A percentile compares a stretch with the other conserved stretches of the same genome.
Evolutionary conservation across 2,797 vertebrate genomes (phyloP).

Genomic region (Nannoperca obscura): DNA sequence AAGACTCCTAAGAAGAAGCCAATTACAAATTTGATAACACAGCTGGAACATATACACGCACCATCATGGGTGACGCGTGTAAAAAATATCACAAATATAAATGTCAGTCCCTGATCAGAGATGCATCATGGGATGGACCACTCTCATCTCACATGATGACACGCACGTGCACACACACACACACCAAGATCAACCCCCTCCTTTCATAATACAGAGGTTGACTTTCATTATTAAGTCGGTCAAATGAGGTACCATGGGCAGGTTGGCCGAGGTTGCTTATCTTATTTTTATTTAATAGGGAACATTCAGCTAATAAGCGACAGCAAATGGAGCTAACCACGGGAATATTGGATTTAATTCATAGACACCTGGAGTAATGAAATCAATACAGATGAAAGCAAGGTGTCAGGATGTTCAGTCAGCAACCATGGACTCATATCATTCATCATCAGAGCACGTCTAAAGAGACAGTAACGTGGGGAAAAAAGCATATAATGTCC

Average conservation of each 20-base stretch:
- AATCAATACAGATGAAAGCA: slow-evolving; percentile 58
- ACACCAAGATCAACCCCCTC: slow-evolving; percentile 24
- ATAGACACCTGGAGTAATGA: slow-evolving; percentile 59
- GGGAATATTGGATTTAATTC: slow-evolving; percentile 63
- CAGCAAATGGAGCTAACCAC: slow-evolving; percentile 44
- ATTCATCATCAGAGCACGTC: slow-evolving; percentile 30
- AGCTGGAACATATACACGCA: slow-evolving; percentile 49
- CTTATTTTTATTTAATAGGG: slow-evolving; percentile 72
- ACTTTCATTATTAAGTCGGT: slow-evolving; percentile 71
- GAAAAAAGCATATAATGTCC: background rate
- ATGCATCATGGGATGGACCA: slow-evolving; percentile 69
- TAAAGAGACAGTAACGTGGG: slow-evolving; percentile 8
- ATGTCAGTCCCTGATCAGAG: slow-evolving; percentile 87
- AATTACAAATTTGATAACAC: slow-evolving; percentile 90
- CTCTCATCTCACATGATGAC: slow-evolving; percentile 53
- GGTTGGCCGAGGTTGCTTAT: slow-evolving; percentile 66
- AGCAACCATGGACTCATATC: slow-evolving; percentile 7
- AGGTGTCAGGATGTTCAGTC: slow-evolving; percentile 23
- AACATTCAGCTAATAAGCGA: slow-evolving; percentile 70
- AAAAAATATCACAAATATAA: slow-evolving; percentile 84
- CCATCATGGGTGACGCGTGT: slow-evolving; percentile 76
- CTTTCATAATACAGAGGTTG: slow-evolving; percentile 63
- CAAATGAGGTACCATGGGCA: slow-evolving; percentile 66
- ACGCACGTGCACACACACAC: background rate
- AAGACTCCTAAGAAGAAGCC: slow-evolving; percentile 84